Conservation (phyloP, 2,888 invertebrate species). For the Trichopoda pennipes region DNA sequence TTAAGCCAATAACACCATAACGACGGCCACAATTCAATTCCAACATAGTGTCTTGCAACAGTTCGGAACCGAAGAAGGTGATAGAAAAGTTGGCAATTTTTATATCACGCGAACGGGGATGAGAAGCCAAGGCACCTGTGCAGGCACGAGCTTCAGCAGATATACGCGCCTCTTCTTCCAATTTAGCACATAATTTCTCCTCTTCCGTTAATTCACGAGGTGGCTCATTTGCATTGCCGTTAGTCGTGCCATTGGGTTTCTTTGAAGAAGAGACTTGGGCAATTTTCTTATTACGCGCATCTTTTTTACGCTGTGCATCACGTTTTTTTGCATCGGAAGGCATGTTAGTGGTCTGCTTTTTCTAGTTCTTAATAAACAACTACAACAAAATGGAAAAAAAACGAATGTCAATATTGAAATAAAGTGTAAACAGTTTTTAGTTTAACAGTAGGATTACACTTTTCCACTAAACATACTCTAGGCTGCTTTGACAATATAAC, state of each 20-base stretch:
- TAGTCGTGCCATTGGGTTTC: conserved; percentile 84
- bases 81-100: conserved; percentile 98
- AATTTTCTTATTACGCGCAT: conserved; percentile 85
- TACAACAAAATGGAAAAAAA: background rate
- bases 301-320: conserved; percentile 98
- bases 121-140: conserved; percentile 96
- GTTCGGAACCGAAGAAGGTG: conserved; percentile 98
- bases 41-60: conserved; percentile 96
- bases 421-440: background rate
- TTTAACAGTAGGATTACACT: background rate
- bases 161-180: conserved; percentile 94
- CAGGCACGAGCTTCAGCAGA: conserved; percentile 96
- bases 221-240: conserved; percentile 84
- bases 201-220: conserved; percentile 80
- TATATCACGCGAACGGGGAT: conserved; percentile 96
- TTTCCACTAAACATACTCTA: background rate
- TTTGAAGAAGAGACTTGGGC: conserved; percentile 81
- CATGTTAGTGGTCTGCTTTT: conserved; percentile 83
- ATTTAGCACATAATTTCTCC: conserved; percentile 91
- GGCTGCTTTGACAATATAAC: conserved; percentile 3
- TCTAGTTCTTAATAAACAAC: background rate
- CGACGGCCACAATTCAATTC: conserved; percentile 98
- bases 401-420: background rate
- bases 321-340: conserved; percentile 99
- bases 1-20: conserved; percentile 98